A percentile compares a stretch with the other conserved stretches of the same genome.
phyloP scores from a whole-genome alignment of 1,140 invertebrate species.

The Procambarus clarkii region DNA sequence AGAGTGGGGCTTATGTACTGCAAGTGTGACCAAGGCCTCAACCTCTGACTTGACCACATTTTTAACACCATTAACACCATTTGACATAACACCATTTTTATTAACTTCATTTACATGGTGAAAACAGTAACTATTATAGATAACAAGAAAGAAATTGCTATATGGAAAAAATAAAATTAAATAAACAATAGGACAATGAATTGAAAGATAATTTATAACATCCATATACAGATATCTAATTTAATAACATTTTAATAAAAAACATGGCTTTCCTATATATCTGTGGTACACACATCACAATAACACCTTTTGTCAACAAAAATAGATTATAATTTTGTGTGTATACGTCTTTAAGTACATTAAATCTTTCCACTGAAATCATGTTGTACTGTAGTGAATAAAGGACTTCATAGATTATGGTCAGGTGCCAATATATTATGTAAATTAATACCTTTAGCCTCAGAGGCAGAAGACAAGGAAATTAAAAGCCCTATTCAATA shows the following conservation, averaged over 20 bases:
- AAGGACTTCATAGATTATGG: not conserved
- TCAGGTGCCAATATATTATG: not conserved
- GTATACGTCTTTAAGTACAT: not conserved
- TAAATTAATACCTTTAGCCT: not conserved
- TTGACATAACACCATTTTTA: too few species aligned
- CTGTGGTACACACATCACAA: not conserved
- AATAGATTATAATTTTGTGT: not conserved
- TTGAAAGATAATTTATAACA: not conserved
- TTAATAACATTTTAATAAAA: not conserved
- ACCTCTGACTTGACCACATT: too few species aligned
- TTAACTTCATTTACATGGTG: too few species aligned
- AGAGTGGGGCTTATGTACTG: too few species aligned
- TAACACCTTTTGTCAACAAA: not conserved
- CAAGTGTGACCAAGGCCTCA: too few species aligned
- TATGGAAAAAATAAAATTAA: not conserved
- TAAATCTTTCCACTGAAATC: not conserved
- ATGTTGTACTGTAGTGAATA: not conserved
- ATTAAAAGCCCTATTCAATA: constrained; percentile 2
- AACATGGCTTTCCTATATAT: not conserved
- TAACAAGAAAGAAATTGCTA: not conserved
- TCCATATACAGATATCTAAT: not conserved
- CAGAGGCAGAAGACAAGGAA: not conserved
- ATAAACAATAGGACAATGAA: not conserved
- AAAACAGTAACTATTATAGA: too few species aligned
- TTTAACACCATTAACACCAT: too few species aligned